Conservation (phyloP, 2,113 vertebrate genomes). For the Neodon shergylaensis region DNA sequence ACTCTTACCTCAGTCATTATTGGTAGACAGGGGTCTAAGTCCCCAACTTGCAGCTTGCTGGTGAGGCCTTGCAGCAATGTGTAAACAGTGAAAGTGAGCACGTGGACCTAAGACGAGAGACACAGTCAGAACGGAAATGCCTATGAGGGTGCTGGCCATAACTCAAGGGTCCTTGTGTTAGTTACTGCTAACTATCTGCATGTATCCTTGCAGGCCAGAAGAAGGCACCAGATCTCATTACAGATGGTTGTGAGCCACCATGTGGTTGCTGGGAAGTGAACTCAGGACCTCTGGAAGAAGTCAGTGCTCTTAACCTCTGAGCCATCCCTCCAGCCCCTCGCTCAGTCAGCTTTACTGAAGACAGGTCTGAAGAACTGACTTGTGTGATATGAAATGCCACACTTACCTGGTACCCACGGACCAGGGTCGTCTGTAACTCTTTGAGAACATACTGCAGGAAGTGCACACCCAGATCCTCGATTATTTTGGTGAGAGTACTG, state of each 20-base stretch:
- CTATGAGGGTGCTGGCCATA: background rate
- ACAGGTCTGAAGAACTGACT: background rate
- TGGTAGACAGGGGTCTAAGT: constrained; percentile 94
- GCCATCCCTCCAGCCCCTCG: no score
- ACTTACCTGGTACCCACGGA: constrained; percentile 96
- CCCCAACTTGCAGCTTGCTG: constrained; percentile 88
- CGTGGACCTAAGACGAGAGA: constrained; percentile 90
- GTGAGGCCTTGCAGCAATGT: constrained; percentile 90
- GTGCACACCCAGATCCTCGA: constrained; percentile 91
- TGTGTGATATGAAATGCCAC: background rate
- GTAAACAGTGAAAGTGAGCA: constrained; percentile 95
- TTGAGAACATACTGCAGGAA: constrained; percentile 95
- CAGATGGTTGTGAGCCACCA: no score
- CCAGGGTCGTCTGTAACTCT: constrained; percentile 92
- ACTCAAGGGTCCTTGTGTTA: background rate
- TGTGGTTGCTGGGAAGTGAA: no score
- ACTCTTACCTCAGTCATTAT: constrained; percentile 91
- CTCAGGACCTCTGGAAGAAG: no score
- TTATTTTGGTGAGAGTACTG: constrained; percentile 94
- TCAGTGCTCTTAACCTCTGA: no score
- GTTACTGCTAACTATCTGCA: background rate
- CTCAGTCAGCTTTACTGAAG: background rate
- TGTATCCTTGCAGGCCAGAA: no score
- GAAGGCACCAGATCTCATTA: no score
- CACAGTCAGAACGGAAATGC: background rate